Conservation (phyloP, 2,888 invertebrate genomes). For the Coenonympha glycerion region DNA sequence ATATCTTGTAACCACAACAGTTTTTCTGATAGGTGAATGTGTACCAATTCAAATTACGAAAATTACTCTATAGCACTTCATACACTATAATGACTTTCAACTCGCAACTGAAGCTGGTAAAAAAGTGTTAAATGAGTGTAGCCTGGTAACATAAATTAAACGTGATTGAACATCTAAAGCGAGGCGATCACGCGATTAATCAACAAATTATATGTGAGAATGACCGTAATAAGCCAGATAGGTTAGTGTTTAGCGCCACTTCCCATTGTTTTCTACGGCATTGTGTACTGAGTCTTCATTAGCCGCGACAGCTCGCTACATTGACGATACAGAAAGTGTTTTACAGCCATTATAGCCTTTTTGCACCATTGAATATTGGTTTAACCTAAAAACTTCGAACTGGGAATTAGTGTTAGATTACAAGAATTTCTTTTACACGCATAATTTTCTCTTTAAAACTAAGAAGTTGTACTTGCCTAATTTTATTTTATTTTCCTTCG, state of each 20-base stretch:
- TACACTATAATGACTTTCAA: not conserved
- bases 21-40: not conserved
- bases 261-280: slow-evolving; percentile 30
- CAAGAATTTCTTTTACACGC: not conserved
- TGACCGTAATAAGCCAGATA: slow-evolving; percentile 35
- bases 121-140: slow-evolving; percentile 15
- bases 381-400: slow-evolving; percentile 8
- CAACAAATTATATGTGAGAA: slow-evolving; percentile 51
- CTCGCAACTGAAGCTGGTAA: not conserved
- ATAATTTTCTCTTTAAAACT: not conserved
- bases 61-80: not conserved
- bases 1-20: not conserved
- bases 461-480: not conserved
- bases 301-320: slow-evolving; percentile 22
- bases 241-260: slow-evolving; percentile 34
- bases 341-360: slow-evolving; percentile 11
- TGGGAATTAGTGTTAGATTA: slow-evolving; percentile 5
- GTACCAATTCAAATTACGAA: not conserved
- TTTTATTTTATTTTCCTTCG: not conserved
- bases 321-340: slow-evolving; percentile 23
- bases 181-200: slow-evolving; percentile 45
- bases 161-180: slow-evolving; percentile 41
- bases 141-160: slow-evolving; percentile 31
- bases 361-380: slow-evolving; percentile 8
- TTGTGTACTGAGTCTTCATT: slow-evolving; percentile 29